These are phyloP conservation scores for Eurosta solidaginis DNA, from an alignment of 1,140 invertebrate species.

Conservation along the genomic window DNA sequence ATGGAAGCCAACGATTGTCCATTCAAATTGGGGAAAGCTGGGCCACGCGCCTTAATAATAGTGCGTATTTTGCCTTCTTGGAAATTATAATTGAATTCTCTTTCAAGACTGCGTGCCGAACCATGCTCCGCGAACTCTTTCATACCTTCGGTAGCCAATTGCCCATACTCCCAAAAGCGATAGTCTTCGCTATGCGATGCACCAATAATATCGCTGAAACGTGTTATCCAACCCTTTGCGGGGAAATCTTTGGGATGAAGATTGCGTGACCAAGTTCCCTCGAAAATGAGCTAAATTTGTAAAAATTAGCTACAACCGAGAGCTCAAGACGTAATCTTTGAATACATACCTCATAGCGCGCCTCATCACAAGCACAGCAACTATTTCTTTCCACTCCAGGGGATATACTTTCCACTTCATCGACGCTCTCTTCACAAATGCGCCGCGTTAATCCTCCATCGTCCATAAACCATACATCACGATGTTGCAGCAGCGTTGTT, in stretches of 20 bases:
- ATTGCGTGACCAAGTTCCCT: constrained; percentile 95
- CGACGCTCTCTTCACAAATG: constrained; percentile 76
- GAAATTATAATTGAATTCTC: constrained; percentile 82
- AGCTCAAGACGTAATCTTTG: too few species aligned
- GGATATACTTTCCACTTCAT: constrained; percentile 70
- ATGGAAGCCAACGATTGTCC: constrained; percentile 91
- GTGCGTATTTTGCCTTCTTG: constrained; percentile 92
- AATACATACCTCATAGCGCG: constrained; percentile 80
- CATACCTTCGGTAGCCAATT: constrained; percentile 83
- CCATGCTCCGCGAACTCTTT: constrained; percentile 93
- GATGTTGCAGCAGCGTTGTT: constrained; percentile 81
- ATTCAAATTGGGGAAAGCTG: constrained; percentile 90
- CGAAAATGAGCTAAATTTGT: constrained; percentile 85
- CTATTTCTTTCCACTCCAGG: constrained; percentile 66
- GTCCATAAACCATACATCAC: constrained; percentile 85
- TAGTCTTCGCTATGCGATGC: constrained; percentile 91
- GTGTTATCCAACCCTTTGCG: constrained; percentile 78
- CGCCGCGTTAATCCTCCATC: constrained; percentile 76
- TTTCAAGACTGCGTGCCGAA: constrained; percentile 83
- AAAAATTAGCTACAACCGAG: too few species aligned
- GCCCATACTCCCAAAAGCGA: constrained; percentile 87
- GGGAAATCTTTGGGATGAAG: constrained; percentile 98
- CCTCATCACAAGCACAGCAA: constrained; percentile 92
- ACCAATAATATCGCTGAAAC: constrained; percentile 97
- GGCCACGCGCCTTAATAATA: constrained; percentile 95